A percentile compares a stretch with the other conserved stretches of the same genome.
These are phyloP conservation scores for Aphidius gifuensis DNA, from an alignment of 1,140 invertebrate genomes.

Conservation along the genomic window DNA sequence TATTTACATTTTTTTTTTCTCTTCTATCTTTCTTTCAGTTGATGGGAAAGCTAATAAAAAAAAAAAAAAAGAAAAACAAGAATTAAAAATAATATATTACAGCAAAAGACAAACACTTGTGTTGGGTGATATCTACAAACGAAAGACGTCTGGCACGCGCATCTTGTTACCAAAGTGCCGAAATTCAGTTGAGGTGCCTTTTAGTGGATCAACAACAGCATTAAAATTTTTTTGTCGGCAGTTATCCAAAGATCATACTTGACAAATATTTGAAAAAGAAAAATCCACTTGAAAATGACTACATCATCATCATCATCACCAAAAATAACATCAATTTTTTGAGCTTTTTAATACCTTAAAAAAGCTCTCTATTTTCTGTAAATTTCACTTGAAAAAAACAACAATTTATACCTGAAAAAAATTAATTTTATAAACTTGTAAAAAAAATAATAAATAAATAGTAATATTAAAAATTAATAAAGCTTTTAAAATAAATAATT, in stretches of 20 bases:
- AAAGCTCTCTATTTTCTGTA: no score
- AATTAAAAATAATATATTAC: background rate
- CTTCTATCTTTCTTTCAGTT: background rate
- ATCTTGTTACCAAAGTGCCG: conserved; percentile 53
- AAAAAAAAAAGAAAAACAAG: conserved; percentile 10
- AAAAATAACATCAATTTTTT: no score
- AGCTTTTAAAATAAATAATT: no score
- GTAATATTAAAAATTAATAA: conserved; percentile 1
- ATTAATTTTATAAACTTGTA: no score
- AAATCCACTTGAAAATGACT: no score
- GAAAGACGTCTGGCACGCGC: conserved; percentile 37
- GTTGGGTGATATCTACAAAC: conserved; percentile 20
- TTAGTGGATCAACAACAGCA: conserved; percentile 1
- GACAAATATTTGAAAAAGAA: background rate
- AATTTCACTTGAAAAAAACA: no score
- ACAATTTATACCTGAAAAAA: no score
- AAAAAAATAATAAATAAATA: background rate
- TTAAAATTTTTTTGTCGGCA: background rate
- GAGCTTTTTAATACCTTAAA: no score
- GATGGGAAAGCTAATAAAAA: background rate
- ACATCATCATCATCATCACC: no score
- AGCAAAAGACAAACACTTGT: conserved; percentile 21
- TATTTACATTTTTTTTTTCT: background rate
- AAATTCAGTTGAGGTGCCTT: conserved; percentile 24
- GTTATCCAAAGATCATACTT: background rate